Conservation (phyloP, 2,888 invertebrate species). For the Alentia gelatinosa region DNA sequence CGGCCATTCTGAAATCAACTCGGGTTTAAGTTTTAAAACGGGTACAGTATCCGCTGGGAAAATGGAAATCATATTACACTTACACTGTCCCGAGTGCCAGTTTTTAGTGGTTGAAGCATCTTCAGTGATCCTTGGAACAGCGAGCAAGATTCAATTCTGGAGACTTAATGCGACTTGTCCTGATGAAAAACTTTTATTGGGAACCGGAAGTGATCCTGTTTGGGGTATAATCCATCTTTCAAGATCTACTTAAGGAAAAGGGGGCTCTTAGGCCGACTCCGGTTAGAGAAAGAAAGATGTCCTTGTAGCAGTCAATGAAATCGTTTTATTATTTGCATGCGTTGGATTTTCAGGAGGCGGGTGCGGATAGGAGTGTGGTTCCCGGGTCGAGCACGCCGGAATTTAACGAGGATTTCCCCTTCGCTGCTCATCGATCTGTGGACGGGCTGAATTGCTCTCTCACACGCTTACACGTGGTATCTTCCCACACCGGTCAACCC, state of each 20-base stretch:
- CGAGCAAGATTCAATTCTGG: background rate
- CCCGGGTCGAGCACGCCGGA: background rate
- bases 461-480: background rate
- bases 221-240: background rate
- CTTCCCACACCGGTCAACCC: background rate
- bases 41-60: background rate
- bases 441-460: background rate
- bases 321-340: constrained; percentile 14
- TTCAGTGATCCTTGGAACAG: background rate
- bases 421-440: background rate
- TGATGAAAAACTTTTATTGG: background rate
- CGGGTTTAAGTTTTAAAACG: background rate
- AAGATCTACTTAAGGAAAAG: background rate
- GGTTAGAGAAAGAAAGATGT: background rate
- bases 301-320: background rate
- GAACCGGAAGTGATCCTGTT: background rate
- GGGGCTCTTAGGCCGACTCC: background rate
- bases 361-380: background rate
- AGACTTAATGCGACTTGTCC: too few species aligned
- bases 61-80: background rate
- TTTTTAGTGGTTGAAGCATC: background rate
- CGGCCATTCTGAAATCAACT: background rate
- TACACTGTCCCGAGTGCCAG: background rate
- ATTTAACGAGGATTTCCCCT: background rate
- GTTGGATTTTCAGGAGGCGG: background rate